Base-by-base conservation (phyloP, 2,797 vertebrate species). In the Mormyrus proboscirostris region DNA sequence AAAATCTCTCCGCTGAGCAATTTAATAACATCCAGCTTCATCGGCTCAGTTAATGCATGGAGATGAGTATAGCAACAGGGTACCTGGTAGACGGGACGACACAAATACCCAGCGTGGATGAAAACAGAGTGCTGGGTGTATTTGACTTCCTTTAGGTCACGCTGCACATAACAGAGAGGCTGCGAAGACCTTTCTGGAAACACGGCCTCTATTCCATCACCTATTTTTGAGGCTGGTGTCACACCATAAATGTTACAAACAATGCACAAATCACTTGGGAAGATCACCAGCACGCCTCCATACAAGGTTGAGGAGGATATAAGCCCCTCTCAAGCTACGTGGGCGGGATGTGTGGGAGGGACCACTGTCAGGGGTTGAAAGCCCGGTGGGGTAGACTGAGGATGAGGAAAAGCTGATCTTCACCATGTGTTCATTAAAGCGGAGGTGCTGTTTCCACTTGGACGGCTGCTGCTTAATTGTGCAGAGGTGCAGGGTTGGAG, bases 21-120 rank as follows among this genome's bases (percentile, higher is more conserved):
- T 79, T 79, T 79, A 79, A 73, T 73, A 38, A 79, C 73, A 79
- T 79, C 14, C 73, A 79, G 73, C n/a, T 79, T 79, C 41, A 47
- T 79, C 73, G 44, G 73, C 73, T 44, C 73, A 44, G 33, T 44
- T n/a, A 44, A 79, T 41, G 5, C 38, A 79, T 79, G 73, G 73
- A 79, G 38, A 79, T 79, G 73, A 9, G 38, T 79, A 19, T 19
- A 19, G 73, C 73, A n/a, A 19, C 41, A n/a, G 73, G 73, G 73
- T n/a, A 16, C 73, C 73, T 79, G 33, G 33, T 2, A 41, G 73
- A 44, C 19, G 14, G 73, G 44, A 9, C 6, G 7, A 19, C 44
- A 1, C 41, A 44, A 44, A 47, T n/a, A 44, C 38, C 5, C 38
- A 44, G 16, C 16, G 8, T 44, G 38, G 73, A 79, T 0, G 14